phyloP scores from a whole-genome alignment of 2,113 vertebrate genomes.

The Hippocampus mohnikei region DNA sequence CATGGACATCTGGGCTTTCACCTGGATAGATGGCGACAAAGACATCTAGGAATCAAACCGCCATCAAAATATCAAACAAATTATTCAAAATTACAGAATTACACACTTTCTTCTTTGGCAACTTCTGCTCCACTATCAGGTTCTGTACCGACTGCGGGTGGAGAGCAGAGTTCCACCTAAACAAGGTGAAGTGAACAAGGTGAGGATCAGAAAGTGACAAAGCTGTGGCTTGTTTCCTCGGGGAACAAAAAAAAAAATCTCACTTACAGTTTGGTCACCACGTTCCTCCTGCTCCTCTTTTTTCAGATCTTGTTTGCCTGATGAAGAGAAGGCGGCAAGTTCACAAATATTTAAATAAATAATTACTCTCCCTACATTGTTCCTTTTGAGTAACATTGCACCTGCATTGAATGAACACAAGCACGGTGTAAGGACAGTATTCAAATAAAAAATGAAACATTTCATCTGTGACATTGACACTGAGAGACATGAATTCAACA shows the following conservation, averaged over 20 bases:
- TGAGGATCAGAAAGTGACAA: neutral
- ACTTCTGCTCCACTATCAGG: slow-evolving; percentile 31
- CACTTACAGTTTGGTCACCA: slow-evolving; percentile 38
- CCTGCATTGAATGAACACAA: no score
- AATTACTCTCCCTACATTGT: no score
- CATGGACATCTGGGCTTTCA: neutral
- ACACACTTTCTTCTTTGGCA: slow-evolving; percentile 65
- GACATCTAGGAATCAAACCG: neutral
- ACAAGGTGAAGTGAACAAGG: neutral
- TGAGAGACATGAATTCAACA: no score
- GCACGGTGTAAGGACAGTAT: no score
- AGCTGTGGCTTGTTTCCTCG: neutral
- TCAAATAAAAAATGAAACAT: no score
- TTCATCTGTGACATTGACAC: no score
- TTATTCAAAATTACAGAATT: neutral
- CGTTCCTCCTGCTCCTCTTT: slow-evolving; percentile 21
- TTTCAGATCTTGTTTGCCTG: slow-evolving; percentile 41
- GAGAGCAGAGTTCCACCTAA: slow-evolving; percentile 31
- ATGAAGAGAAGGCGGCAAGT: slow-evolving; percentile 6
- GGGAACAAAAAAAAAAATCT: neutral
- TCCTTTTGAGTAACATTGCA: no score
- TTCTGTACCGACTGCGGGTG: slow-evolving; percentile 19
- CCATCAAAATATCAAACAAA: neutral
- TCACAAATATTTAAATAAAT: neutral
- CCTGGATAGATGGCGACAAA: neutral